Percentiles rank a stretch among this genome's conserved stretches.
Conservation (phyloP, 2,113 vertebrate genomes). For the Phocoena phocoena region DNA sequence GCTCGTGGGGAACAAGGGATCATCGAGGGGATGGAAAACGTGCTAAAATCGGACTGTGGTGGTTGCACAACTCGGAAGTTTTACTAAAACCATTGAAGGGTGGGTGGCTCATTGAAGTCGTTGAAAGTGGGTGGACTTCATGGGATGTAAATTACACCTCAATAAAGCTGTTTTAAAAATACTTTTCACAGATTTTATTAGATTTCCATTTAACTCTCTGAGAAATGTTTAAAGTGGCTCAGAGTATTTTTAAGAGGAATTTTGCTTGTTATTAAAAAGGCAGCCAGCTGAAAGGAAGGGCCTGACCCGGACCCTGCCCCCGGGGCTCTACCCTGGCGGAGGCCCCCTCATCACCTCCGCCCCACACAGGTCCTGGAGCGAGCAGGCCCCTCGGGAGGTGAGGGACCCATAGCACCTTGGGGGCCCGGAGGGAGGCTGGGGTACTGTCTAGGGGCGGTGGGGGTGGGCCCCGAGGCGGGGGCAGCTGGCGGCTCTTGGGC, state of each 20-base stretch:
- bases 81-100: not conserved
- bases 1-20: rapidly evolving
- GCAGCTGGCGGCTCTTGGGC: not conserved
- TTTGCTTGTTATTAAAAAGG: not conserved
- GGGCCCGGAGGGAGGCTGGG: not conserved
- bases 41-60: not conserved
- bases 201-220: not conserved
- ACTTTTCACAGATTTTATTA: not conserved
- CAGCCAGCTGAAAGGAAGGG: not conserved
- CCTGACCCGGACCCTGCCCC: not conserved
- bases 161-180: constrained; percentile 40
- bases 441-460: not conserved
- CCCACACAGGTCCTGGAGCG: not conserved
- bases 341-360: rapidly evolving
- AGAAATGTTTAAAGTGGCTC: not conserved
- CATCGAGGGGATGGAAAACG: rapidly evolving
- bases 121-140: not conserved
- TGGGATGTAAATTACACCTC: not conserved
- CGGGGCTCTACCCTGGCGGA: rapidly evolving
- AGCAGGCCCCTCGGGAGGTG: not conserved
- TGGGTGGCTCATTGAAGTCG: not conserved
- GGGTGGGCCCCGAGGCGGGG: not conserved
- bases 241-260: not conserved
- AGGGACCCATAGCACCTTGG: too few relatives aligned
- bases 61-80: not conserved